A percentile compares a stretch with the other conserved stretches of the same genome.
phyloP scores from a whole-genome alignment of 1,140 invertebrate species.

The Mylabris phalerata region DNA sequence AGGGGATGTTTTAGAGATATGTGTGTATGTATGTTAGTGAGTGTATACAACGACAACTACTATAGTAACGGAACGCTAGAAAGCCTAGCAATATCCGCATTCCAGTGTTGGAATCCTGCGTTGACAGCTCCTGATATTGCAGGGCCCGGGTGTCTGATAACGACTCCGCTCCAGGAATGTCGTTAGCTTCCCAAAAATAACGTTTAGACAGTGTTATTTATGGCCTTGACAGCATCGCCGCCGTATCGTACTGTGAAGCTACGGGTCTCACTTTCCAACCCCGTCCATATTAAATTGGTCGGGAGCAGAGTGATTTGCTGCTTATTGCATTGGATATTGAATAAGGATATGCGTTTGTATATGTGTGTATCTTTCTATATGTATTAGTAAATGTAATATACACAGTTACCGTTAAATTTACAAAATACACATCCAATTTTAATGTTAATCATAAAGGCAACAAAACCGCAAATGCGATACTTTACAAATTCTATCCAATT shows the following conservation, averaged over 20 bases:
- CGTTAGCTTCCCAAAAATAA: conserved; percentile 43
- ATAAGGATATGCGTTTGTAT: too few relatives aligned
- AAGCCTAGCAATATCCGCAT: conserved; percentile 40
- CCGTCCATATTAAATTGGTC: conserved; percentile 26
- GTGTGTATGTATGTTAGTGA: too few relatives aligned
- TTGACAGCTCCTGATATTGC: conserved; percentile 40
- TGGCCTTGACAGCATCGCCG: conserved; percentile 32
- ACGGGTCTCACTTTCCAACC: conserved; percentile 14
- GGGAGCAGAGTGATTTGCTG: conserved; percentile 22
- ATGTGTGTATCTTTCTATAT: too few relatives aligned
- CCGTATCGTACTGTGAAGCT: conserved; percentile 10
- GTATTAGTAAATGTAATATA: too few relatives aligned
- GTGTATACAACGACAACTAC: too few relatives aligned
- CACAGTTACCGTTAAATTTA: too few relatives aligned
- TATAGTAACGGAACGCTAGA: conserved; percentile 21
- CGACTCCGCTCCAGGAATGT: conserved; percentile 40
- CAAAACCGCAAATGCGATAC: too few relatives aligned
- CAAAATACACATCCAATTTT: too few relatives aligned
- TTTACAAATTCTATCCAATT: too few relatives aligned
- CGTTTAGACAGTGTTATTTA: conserved; percentile 42
- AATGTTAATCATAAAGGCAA: too few relatives aligned
- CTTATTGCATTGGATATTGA: conserved; percentile 22
- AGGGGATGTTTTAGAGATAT: too few relatives aligned
- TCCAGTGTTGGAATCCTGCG: conserved; percentile 38
- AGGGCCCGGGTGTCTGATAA: conserved; percentile 40